phyloP scores from a whole-genome alignment of 2,113 vertebrate species.

The Perca flavescens region DNA sequence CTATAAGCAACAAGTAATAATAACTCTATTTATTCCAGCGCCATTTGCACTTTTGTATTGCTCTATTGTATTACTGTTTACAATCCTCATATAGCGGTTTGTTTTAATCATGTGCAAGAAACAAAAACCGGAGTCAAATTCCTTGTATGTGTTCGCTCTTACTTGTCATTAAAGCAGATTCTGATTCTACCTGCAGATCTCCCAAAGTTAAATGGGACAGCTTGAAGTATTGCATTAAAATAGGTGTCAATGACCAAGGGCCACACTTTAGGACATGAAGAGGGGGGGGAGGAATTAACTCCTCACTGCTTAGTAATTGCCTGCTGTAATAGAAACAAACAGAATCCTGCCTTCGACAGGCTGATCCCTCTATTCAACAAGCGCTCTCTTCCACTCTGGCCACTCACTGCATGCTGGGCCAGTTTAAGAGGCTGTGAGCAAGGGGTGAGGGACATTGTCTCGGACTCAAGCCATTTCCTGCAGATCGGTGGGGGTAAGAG shows the following conservation, averaged over 20 bases:
- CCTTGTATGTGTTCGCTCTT: too few species aligned
- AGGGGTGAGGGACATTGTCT: conserved; percentile 85
- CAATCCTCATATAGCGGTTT: too few species aligned
- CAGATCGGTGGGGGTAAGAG: conserved; percentile 84
- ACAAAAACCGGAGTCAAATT: too few species aligned
- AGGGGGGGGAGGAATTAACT: conserved; percentile 78
- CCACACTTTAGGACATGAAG: conserved; percentile 76
- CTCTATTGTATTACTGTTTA: too few species aligned
- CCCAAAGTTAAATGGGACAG: conserved; percentile 70
- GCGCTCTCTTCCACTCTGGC: conserved; percentile 75
- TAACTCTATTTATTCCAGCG: too few species aligned
- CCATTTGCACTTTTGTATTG: too few species aligned
- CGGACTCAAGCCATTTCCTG: conserved; percentile 85
- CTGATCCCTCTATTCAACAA: conserved; percentile 81
- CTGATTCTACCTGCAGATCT: conserved; percentile 29
- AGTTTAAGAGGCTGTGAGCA: conserved; percentile 79
- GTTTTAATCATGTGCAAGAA: too few species aligned
- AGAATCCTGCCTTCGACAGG: conserved; percentile 76
- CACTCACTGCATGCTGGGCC: conserved; percentile 82
- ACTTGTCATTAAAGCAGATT: too few species aligned
- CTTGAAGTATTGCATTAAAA: conserved; percentile 78
- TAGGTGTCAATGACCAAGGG: conserved; percentile 79
- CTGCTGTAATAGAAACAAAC: conserved; percentile 84
- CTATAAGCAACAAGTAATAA: too few species aligned
- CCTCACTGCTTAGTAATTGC: conserved; percentile 81